phyloP scores from a whole-genome alignment of 1,140 invertebrate genomes.

The Drosophila aff. region DNA sequence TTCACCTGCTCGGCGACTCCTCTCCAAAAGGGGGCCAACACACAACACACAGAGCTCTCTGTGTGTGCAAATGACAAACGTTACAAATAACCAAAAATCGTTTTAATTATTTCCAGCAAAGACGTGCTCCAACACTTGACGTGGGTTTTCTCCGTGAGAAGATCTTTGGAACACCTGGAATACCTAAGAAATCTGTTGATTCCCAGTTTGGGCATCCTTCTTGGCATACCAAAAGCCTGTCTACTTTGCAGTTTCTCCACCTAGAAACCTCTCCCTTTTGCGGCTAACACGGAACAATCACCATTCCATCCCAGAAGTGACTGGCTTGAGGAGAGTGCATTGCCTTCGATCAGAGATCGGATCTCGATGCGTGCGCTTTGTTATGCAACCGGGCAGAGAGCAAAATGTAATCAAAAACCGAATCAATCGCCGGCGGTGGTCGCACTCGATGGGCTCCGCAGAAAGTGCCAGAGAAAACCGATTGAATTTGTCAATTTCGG shows the following conservation, averaged over 20 bases:
- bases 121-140: constrained; percentile 12
- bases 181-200: no score
- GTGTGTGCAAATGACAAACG: constrained; percentile 58
- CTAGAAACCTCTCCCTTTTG: neutral
- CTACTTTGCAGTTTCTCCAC: neutral
- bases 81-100: constrained; percentile 70
- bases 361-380: constrained; percentile 17
- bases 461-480: constrained; percentile 26
- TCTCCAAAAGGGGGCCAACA: constrained; percentile 8
- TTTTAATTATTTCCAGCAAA: constrained; percentile 66
- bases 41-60: constrained; percentile 5
- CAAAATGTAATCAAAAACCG: constrained; percentile 57
- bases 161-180: neutral
- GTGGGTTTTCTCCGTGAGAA: neutral
- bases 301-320: neutral
- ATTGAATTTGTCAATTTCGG: constrained; percentile 44
- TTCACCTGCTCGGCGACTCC: neutral
- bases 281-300: neutral
- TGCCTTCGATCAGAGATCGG: constrained; percentile 20
- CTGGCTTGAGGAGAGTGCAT: constrained; percentile 27
- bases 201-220: neutral
- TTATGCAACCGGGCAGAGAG: constrained; percentile 58
- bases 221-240: neutral
- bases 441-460: neutral
- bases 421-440: constrained; percentile 37